A percentile compares a stretch with the other conserved stretches of the same genome.
Evolutionary conservation across 2,888 invertebrate species (phyloP).

Genomic region (Sphinx pinastri): DNA sequence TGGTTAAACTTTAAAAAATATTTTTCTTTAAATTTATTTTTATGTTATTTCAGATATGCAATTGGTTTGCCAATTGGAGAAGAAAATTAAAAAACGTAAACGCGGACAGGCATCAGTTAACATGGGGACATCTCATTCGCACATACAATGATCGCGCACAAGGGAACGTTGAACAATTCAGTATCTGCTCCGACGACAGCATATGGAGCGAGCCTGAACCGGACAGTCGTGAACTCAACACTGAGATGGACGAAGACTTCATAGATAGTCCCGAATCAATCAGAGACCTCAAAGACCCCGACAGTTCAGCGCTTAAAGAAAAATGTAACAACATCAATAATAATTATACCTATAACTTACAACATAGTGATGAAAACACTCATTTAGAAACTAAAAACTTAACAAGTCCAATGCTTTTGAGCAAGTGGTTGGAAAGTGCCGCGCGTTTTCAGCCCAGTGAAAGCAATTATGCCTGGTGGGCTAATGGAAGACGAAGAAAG

Average conservation of each 20-base stretch:
- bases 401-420: slow-evolving; percentile 85
- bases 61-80: slow-evolving; percentile 94
- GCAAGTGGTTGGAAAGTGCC: slow-evolving; percentile 90
- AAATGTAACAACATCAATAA: slow-evolving; percentile 66
- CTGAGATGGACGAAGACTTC: slow-evolving; percentile 57
- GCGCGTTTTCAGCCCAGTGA: slow-evolving; percentile 89
- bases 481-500: slow-evolving; percentile 65
- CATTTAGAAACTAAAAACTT: slow-evolving; percentile 57
- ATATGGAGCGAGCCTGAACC: slow-evolving; percentile 89
- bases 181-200: slow-evolving; percentile 90
- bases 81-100: slow-evolving; percentile 90
- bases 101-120: slow-evolving; percentile 86
- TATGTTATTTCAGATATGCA: slow-evolving; percentile 84
- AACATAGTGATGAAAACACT: slow-evolving; percentile 42
- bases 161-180: slow-evolving; percentile 91
- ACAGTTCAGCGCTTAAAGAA: slow-evolving; percentile 59
- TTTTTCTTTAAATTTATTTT: neutral
- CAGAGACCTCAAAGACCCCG: slow-evolving; percentile 59
- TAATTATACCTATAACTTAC: slow-evolving; percentile 64
- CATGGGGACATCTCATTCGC: slow-evolving; percentile 89
- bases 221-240: slow-evolving; percentile 53
- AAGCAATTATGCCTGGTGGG: slow-evolving; percentile 88
- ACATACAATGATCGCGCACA: slow-evolving; percentile 89
- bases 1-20: neutral
- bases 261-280: slow-evolving; percentile 59